These are phyloP conservation scores for Drosophila asahinai DNA, from an alignment of 1,140 invertebrate genomes.

Conservation along the genomic window DNA sequence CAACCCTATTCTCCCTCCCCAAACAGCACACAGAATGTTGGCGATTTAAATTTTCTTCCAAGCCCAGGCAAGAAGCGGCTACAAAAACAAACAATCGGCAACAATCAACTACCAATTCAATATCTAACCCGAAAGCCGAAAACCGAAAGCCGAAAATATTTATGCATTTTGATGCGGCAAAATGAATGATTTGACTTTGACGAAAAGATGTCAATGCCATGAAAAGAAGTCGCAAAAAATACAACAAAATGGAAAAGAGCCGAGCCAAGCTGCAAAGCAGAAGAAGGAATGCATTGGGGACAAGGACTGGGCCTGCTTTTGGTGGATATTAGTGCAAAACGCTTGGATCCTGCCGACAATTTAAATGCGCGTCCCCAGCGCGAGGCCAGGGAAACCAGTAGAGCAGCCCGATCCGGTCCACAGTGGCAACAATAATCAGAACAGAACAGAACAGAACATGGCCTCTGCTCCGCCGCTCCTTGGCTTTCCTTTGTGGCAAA, in stretches of 20 bases:
- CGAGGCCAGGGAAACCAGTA: constrained; percentile 12
- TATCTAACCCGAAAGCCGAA: constrained; percentile 44
- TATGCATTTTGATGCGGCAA: constrained; percentile 84
- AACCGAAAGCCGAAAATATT: constrained; percentile 62
- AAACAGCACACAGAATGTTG: constrained; percentile 29
- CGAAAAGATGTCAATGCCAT: constrained; percentile 83
- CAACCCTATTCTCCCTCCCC: constrained; percentile 17
- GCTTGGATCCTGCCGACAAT: constrained; percentile 84
- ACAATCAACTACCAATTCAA: constrained; percentile 79
- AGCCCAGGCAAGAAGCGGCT: constrained; percentile 7
- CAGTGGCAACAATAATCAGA: constrained; percentile 81
- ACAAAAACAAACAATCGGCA: constrained; percentile 57
- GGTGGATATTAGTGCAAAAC: constrained; percentile 83
- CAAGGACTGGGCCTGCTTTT: constrained; percentile 55
- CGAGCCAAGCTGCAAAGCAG: constrained; percentile 18
- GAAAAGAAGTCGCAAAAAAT: constrained; percentile 30
- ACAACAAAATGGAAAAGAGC: constrained; percentile 12
- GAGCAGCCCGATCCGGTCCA: constrained; percentile 37
- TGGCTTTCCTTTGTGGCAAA: constrained; percentile 72
- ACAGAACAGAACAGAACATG: constrained; percentile 53
- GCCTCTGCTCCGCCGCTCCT: constrained; percentile 26
- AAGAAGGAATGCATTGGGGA: constrained; percentile 72
- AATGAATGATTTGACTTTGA: constrained; percentile 85
- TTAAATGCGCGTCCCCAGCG: constrained; percentile 73
- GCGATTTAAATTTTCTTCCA: constrained; percentile 69